A percentile compares a stretch with the other conserved stretches of the same genome.
Conservation (phyloP, 1,140 invertebrate species). For the Dolichoris vasculosae region DNA sequence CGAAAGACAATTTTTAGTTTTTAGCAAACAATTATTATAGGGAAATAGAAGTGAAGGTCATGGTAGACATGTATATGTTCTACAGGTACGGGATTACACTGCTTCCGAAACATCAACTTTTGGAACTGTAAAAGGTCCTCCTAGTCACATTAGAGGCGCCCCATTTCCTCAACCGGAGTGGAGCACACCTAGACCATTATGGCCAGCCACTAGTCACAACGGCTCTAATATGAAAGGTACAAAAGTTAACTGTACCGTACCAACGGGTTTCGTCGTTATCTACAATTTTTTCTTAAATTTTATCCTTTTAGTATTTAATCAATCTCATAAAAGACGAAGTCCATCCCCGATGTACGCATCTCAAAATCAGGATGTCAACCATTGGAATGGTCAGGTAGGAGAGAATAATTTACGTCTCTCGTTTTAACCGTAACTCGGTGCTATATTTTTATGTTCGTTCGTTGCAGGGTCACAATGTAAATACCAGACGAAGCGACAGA, state of each 20-base stretch:
- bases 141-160: constrained; percentile 8
- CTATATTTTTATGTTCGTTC: constrained; percentile 38
- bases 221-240: constrained; percentile 37
- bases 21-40: neutral
- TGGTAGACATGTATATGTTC: neutral
- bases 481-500: constrained; percentile 60
- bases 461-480: constrained; percentile 60
- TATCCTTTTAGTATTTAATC: constrained; percentile 57
- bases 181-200: constrained; percentile 45
- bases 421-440: neutral
- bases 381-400: constrained; percentile 68
- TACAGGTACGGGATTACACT: constrained; percentile 21
- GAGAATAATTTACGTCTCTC: constrained; percentile 7
- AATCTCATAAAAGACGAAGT: constrained; percentile 67
- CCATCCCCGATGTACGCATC: constrained; percentile 66
- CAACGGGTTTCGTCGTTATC: neutral
- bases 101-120: constrained; percentile 42
- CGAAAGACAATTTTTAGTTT: neutral
- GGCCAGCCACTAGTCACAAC: constrained; percentile 41
- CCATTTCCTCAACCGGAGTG: constrained; percentile 38
- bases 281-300: constrained; percentile 13
- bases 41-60: neutral
- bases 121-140: constrained; percentile 18
- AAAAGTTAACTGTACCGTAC: constrained; percentile 27
- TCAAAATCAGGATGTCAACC: constrained; percentile 59